Evolutionary conservation across 2,113 vertebrate species (phyloP).

Genomic region (Salvator merianae): DNA sequence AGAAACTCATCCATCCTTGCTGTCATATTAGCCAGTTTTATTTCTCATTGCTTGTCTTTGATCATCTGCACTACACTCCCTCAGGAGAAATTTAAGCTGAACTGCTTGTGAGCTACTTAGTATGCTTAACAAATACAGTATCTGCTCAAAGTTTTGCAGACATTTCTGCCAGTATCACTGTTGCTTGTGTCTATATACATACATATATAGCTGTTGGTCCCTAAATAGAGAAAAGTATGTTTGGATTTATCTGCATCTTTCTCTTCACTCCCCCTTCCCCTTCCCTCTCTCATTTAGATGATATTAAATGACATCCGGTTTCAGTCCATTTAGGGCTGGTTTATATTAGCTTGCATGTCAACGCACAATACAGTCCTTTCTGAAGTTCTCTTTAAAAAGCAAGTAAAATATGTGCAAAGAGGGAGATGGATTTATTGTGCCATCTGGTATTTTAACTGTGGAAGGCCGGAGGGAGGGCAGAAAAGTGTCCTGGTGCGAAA

Average conservation of each 20-base stretch:
- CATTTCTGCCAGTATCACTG: conserved; percentile 8
- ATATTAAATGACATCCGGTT: conserved; percentile 29
- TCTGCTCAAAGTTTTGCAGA: conserved; percentile 48
- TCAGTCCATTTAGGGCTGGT: conserved; percentile 15
- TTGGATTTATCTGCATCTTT: background rate
- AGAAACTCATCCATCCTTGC: conserved; percentile 60
- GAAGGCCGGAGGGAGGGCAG: background rate
- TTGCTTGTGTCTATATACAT: background rate
- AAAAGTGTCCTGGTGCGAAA: too few relatives aligned
- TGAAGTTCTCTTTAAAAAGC: conserved; percentile 29
- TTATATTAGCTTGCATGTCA: conserved; percentile 42
- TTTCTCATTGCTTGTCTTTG: conserved; percentile 61
- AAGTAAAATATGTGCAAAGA: conserved; percentile 32
- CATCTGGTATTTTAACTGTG: conserved; percentile 31
- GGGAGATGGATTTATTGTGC: background rate
- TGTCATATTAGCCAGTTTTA: conserved; percentile 65
- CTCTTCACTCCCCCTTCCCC: background rate
- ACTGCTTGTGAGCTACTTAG: conserved; percentile 56
- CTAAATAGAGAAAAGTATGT: conserved; percentile 29
- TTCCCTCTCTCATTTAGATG: background rate
- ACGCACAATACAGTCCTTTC: conserved; percentile 13
- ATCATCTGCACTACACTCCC: conserved; percentile 57
- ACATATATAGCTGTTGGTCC: conserved; percentile 28
- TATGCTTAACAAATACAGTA: conserved; percentile 45
- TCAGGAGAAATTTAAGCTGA: conserved; percentile 47